Evolutionary conservation across 2,797 vertebrate species (phyloP), one percentile per base, ranked within the genome.

Genomic region (Halcyon smyrnensis): DNA sequence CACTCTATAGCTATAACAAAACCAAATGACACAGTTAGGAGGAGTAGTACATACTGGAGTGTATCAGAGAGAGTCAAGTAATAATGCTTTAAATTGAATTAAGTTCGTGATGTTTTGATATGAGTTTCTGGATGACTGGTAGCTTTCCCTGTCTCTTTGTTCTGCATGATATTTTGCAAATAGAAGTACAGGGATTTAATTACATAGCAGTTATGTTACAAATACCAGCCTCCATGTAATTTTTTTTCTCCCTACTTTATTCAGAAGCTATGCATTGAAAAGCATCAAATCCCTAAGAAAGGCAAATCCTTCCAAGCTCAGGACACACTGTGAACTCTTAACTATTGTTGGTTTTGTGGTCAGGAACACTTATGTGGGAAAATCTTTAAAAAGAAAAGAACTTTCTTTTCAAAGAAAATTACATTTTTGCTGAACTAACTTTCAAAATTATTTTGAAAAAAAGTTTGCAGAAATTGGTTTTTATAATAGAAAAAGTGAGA

Each of bases 91-190:
- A 71, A 84, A 63, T 20, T 86, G 21, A 88, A 81, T 71, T 64
- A 86, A 81, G 41, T 78, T 71, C 57, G 60, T 71, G 32, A 64
- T 60, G n/a, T 85, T 86, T 85, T 90, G 50, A 57, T 92, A 30
- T 43, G 30, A 65, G 57, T 84, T 84, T 87, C 70, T 71, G 6
- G 75, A 23, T 54, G 59, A 37, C 50, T 60, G 32, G 43, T 73
- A 85, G 62, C 50, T 89, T 65, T 67, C 50, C 45, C 37, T 64
- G 5, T 56, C 27, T 80, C 37, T 73, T 63, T 53, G 45, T 51
- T 87, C 32, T 84, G 64, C 57, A 15, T n/a, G 18, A 24, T 41
- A 25, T 57, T 85, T 84, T 85, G n/a, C 71, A 88, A 71, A 59
- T 69, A 74, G 63, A 92, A 54, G 20, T 74, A 18, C 15, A 46